Base-by-base conservation (phyloP, 2,113 vertebrate genomes). In the Bujurquina vittata region DNA sequence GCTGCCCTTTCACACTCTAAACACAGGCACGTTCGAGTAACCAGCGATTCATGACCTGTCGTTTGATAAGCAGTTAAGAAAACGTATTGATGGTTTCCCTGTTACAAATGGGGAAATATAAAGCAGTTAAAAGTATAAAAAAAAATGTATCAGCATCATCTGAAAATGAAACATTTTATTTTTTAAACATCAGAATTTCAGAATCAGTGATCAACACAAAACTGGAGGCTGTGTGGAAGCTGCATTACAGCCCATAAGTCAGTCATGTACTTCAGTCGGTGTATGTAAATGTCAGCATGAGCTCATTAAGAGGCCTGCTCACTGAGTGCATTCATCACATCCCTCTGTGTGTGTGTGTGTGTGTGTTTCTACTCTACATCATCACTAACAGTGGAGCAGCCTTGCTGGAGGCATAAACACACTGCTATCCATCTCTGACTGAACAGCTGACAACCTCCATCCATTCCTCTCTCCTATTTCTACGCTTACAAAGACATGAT, bases 321-420 rank as follows among this genome's bases (percentile, higher is more conserved):
- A 43, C 31, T 55, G 54, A 22, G 20, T 31, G 22, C 4, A 6
- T 35, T 49, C 26, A 72, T 80, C 43, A 10, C 20, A 20, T 1
- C 2, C 43, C 1, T 14, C 46, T 26, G 63, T 2, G 14, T 2
- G 20, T 1, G 23, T 1, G 4, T 26, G n/a, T n/a, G n/a, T n/a
- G n/a, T n/a, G 40, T 55, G 2, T 23, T 2, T 57, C 17, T 55
- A 5, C 18, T 72, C 4, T 0, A 73, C 43, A 73, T 75, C 81
- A 40, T 37, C 76, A 37, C 73, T 72, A 37, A 72, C 76, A 80
- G 26, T 83, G 69, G 72, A 77, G 1, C 61, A 31, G 75, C 49
- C 20, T n/a, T 10, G 84, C 91, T 84, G 33, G 37, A 83, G 81
- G 87, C 88, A 74, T 84, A 75, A 91, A 86, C 87, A 82, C 82